These are phyloP conservation scores for Drosophila kambysellisi DNA, from an alignment of 2,888 invertebrate species.

Conservation along the genomic window DNA sequence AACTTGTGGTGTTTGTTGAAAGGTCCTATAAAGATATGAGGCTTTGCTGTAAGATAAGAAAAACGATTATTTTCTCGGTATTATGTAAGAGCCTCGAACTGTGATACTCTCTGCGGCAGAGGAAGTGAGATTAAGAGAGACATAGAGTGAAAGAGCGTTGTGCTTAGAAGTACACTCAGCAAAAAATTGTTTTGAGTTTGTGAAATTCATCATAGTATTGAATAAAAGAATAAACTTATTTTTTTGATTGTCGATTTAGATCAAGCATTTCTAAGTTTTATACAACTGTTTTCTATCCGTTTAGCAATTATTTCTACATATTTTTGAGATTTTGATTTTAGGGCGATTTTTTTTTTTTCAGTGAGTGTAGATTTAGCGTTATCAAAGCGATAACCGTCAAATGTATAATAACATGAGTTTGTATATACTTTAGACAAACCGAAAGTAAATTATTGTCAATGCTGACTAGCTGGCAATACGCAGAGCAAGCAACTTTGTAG, in stretches of 20 bases:
- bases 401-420: background rate
- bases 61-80: background rate
- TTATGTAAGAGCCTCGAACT: background rate
- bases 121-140: background rate
- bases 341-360: background rate
- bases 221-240: no score
- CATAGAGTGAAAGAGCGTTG: background rate
- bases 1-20: background rate
- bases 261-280: background rate
- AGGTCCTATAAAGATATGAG: background rate
- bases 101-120: background rate
- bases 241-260: no score
- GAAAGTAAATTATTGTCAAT: background rate
- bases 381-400: slow-evolving; percentile 29
- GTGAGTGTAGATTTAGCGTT: slow-evolving; percentile 11
- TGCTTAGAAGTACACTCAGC: background rate
- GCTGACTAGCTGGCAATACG: background rate
- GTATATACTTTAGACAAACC: background rate
- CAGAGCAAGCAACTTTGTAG: background rate
- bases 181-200: background rate
- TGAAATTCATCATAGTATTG: background rate
- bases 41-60: background rate
- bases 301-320: background rate
- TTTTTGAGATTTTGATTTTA: background rate
- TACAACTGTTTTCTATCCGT: background rate